Conservation (phyloP, 1,140 invertebrate species). For the Daktulosphaira vitifoliae region DNA sequence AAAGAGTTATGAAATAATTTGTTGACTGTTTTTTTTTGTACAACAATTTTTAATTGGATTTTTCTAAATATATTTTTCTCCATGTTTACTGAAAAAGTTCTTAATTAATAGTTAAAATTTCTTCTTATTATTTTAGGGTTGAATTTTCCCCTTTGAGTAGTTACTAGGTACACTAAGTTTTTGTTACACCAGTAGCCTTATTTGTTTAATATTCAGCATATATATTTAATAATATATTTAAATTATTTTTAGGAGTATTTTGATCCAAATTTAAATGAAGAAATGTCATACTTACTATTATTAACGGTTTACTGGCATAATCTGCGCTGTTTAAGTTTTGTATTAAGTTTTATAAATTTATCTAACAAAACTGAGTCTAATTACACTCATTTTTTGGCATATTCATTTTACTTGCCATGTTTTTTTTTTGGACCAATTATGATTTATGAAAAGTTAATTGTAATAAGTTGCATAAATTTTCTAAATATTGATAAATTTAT, state of each 20-base stretch:
- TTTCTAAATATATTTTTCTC: too few species aligned
- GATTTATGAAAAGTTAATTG: conserved; percentile 57
- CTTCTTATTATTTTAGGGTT: too few species aligned
- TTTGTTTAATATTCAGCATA: too few species aligned
- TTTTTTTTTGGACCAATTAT: conserved; percentile 71
- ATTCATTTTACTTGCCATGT: conserved; percentile 71
- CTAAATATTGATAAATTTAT: neutral
- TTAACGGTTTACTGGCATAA: conserved; percentile 48
- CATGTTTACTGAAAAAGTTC: too few species aligned
- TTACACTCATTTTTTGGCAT: conserved; percentile 52
- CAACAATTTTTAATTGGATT: too few species aligned
- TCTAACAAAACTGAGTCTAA: conserved; percentile 40
- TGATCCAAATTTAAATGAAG: conserved; percentile 4
- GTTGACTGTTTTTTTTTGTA: too few species aligned
- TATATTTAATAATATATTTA: too few species aligned
- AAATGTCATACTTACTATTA: conserved; percentile 21
- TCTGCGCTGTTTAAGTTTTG: conserved; percentile 49
- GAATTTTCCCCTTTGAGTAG: too few species aligned
- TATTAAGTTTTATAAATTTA: conserved; percentile 39
- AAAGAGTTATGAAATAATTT: too few species aligned
- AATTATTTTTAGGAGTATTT: conserved; percentile 1
- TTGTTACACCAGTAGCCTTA: too few species aligned
- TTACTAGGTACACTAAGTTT: too few species aligned
- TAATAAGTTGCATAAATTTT: neutral
- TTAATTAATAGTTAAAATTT: too few species aligned